phyloP scores from a whole-genome alignment of 2,888 invertebrate species.

The Diadegma fenestrale region DNA sequence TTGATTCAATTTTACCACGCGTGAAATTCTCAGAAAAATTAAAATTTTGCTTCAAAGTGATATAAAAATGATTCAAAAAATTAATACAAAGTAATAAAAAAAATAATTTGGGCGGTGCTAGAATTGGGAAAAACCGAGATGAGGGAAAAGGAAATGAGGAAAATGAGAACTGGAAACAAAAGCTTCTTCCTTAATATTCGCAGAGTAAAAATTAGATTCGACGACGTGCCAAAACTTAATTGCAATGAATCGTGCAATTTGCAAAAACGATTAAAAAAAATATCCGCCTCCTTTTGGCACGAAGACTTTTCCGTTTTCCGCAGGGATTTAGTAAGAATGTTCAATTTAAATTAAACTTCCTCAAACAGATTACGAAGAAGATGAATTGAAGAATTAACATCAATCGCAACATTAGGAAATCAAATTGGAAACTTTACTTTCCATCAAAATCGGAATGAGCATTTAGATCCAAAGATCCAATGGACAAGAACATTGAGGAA shows the following conservation, averaged over 20 bases:
- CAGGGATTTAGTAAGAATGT: background rate
- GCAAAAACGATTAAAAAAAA: background rate
- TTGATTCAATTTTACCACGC: background rate
- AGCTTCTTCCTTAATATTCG: background rate
- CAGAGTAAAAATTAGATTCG: background rate
- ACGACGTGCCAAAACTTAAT: background rate
- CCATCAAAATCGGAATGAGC: background rate
- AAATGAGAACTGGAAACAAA: slow-evolving; percentile 1
- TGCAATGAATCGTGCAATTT: background rate
- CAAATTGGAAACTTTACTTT: background rate
- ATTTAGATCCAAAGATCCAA: background rate
- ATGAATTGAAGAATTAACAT: background rate
- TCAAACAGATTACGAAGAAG: background rate
- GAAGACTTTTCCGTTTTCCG: background rate
- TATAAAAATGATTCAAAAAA: background rate
- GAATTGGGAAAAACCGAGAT: background rate
- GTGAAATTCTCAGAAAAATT: background rate
- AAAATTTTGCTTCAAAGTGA: background rate
- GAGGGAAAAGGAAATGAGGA: background rate
- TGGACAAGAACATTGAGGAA: background rate
- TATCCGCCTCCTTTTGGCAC: background rate
- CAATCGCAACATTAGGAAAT: background rate
- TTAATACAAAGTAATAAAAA: background rate
- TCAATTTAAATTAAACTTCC: background rate
- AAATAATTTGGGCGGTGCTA: background rate